A percentile compares a stretch with the other conserved stretches of the same genome.
Evolutionary conservation across 2,113 vertebrate genomes (phyloP).

Genomic region (Plecotus auritus): DNA sequence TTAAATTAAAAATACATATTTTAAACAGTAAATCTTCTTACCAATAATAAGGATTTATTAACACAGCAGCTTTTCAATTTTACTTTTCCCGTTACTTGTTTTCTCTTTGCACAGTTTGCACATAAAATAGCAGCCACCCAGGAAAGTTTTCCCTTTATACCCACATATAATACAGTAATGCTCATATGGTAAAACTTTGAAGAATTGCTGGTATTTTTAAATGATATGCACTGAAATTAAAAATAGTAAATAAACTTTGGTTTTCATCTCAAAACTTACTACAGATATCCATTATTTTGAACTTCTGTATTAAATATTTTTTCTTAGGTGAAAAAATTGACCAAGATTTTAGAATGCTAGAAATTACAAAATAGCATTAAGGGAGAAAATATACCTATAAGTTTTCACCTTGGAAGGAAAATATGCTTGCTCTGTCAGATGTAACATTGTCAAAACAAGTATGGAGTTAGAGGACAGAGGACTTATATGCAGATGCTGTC

Average conservation of each 20-base stretch:
- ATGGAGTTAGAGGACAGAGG: neutral
- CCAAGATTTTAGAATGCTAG: neutral
- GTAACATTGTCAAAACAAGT: neutral
- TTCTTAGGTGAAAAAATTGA: slow-evolving; percentile 27
- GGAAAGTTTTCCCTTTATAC: slow-evolving; percentile 6
- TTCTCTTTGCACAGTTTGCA: neutral
- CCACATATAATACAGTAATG: neutral
- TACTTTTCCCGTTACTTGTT: slow-evolving; percentile 20
- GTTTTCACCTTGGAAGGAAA: neutral
- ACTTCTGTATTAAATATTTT: slow-evolving; percentile 2
- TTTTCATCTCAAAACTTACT: slow-evolving; percentile 6
- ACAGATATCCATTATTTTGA: slow-evolving; percentile 7
- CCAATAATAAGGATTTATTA: neutral
- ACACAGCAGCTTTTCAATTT: slow-evolving; percentile 17
- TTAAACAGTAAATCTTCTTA: slow-evolving; percentile 38
- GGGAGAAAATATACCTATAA: neutral
- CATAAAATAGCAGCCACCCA: neutral
- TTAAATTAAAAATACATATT: slow-evolving; percentile 22
- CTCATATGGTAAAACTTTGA: neutral
- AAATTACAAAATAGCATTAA: slow-evolving; percentile 24
- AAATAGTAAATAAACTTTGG: slow-evolving; percentile 31
- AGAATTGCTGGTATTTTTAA: neutral
- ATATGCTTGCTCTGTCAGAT: neutral
- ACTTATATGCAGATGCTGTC: neutral
- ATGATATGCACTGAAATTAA: slow-evolving; percentile 31